phyloP scores from a whole-genome alignment of 2,888 invertebrate genomes.

The Ctenicera cuprea region DNA sequence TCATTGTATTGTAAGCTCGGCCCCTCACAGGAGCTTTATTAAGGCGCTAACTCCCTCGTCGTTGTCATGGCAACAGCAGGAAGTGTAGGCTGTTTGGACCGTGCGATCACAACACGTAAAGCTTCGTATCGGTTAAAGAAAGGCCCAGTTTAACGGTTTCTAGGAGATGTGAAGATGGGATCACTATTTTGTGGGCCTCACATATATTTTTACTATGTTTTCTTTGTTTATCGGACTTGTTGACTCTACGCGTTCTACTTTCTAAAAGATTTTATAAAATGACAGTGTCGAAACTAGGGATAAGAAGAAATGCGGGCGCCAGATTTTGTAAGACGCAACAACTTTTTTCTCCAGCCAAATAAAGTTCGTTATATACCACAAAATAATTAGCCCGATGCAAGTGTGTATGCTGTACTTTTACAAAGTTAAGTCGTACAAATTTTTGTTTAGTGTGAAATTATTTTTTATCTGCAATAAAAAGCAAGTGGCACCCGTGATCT shows the following conservation, averaged over 20 bases:
- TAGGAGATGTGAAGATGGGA: conserved; percentile 28
- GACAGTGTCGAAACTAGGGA: too few relatives aligned
- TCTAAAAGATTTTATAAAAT: background rate
- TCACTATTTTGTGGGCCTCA: conserved; percentile 35
- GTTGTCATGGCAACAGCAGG: conserved; percentile 62
- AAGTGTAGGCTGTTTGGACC: conserved; percentile 58
- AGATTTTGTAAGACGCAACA: too few relatives aligned
- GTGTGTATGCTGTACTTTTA: too few relatives aligned
- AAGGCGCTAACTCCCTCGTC: conserved; percentile 62
- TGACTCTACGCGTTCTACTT: conserved; percentile 22
- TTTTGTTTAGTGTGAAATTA: too few relatives aligned
- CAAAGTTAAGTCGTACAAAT: too few relatives aligned
- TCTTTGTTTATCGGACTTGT: conserved; percentile 43
- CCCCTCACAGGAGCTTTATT: conserved; percentile 63
- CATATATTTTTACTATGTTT: conserved; percentile 19
- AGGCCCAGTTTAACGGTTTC: conserved; percentile 51
- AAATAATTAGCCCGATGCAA: too few relatives aligned
- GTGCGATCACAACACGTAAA: conserved; percentile 53
- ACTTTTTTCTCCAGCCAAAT: too few relatives aligned
- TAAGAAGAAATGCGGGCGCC: too few relatives aligned
- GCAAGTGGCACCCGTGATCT: too few relatives aligned
- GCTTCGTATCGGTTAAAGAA: conserved; percentile 49
- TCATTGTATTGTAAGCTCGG: conserved; percentile 57
- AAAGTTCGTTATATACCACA: too few relatives aligned
- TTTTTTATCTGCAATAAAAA: too few relatives aligned